Conservation (phyloP, 2,888 invertebrate species). For the Polymixis lichenea region DNA sequence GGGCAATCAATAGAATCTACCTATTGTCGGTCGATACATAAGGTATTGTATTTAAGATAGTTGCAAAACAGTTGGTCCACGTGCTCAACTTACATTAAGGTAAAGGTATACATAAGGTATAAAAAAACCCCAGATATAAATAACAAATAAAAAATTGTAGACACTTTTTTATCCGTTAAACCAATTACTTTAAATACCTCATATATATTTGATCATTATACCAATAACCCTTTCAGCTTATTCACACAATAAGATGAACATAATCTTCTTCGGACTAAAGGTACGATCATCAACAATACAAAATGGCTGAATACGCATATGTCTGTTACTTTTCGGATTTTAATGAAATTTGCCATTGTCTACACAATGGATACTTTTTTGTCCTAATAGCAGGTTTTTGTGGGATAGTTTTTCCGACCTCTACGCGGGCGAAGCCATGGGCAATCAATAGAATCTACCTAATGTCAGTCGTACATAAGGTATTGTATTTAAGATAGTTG, state of each 20-base stretch:
- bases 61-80: background rate
- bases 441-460: background rate
- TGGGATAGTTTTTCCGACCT: too few species aligned
- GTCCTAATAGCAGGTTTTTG: too few species aligned
- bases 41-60: background rate
- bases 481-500: background rate
- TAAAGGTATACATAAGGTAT: background rate
- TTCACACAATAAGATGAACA: constrained; percentile 20
- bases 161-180: background rate
- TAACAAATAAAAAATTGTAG: background rate
- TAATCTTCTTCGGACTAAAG: constrained; percentile 41
- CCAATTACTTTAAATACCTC: constrained; percentile 3
- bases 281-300: constrained; percentile 50
- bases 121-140: background rate
- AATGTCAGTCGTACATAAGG: background rate
- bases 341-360: too few species aligned
- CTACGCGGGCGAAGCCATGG: too few species aligned
- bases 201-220: background rate
- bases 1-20: background rate
- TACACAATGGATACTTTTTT: too few species aligned
- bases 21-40: background rate
- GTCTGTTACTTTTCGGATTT: too few species aligned
- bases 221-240: constrained; percentile 21
- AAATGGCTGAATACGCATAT: constrained; percentile 53
- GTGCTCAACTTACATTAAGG: background rate